Conservation (phyloP, 2,113 vertebrate genomes). For the Solea solea region DNA sequence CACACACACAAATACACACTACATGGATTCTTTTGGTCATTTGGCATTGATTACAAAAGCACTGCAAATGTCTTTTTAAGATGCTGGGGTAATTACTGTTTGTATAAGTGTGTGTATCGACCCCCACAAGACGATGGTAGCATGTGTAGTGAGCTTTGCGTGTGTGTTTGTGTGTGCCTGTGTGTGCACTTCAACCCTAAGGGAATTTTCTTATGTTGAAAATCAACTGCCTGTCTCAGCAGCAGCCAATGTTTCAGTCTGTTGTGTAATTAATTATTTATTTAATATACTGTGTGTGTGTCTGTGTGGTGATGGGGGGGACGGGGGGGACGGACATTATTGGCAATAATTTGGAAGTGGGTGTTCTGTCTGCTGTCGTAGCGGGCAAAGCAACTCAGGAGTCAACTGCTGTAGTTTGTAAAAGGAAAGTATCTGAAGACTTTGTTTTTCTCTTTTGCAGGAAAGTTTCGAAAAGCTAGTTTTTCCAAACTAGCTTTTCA, state of each 20-base stretch:
- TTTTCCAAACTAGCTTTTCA: no score
- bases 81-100: conserved; percentile 59
- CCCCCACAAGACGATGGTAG: conserved; percentile 28
- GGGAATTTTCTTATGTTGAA: conserved; percentile 37
- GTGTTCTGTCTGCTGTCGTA: no score
- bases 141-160: conserved; percentile 14
- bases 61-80: conserved; percentile 58
- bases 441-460: no score
- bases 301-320: neutral
- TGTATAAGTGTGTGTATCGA: conserved; percentile 44
- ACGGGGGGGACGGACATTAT: no score
- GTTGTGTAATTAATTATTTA: conserved; percentile 63
- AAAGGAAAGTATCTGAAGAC: no score
- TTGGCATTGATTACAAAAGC: conserved; percentile 52
- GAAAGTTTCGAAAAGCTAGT: no score
- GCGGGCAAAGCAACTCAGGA: no score
- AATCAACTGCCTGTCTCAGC: conserved; percentile 46
- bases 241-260: conserved; percentile 63
- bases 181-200: conserved; percentile 1
- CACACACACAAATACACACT: neutral
- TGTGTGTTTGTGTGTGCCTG: conserved; percentile 6
- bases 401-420: no score
- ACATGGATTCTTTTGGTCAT: conserved; percentile 44
- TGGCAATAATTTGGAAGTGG: no score
- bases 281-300: conserved; percentile 47